A percentile compares a stretch with the other conserved stretches of the same genome.
phyloP scores from a whole-genome alignment of 1,140 invertebrate species.

The Lepidurus packardi region DNA sequence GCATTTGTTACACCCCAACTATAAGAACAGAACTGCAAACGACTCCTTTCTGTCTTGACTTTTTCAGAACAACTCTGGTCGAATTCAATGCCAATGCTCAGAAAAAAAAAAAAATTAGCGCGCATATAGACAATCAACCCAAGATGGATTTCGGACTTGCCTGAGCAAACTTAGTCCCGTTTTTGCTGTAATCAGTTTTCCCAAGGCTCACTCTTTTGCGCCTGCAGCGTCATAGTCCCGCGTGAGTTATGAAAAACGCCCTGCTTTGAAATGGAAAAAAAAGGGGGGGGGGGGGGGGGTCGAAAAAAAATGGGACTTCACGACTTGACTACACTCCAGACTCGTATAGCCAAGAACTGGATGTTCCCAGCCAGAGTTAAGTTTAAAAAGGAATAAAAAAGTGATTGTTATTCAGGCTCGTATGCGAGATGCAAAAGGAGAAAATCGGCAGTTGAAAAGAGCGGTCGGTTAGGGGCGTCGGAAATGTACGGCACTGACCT shows the following conservation, averaged over 20 bases:
- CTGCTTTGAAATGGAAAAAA: not conserved
- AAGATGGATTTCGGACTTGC: not conserved
- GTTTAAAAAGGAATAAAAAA: not conserved
- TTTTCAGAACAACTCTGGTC: not conserved
- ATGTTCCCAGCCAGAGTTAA: not conserved
- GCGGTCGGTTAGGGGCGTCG: not conserved
- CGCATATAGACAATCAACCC: not conserved
- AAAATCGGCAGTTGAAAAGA: not conserved
- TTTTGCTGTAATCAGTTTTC: slow-evolving; percentile 22
- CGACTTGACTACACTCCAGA: not conserved
- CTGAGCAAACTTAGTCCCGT: slow-evolving; percentile 5
- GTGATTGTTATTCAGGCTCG: slow-evolving; percentile 1
- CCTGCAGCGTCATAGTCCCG: not conserved
- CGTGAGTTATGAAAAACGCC: not conserved
- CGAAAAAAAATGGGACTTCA: not conserved
- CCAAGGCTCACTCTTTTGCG: not conserved
- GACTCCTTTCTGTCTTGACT: not conserved
- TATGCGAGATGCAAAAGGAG: not conserved
- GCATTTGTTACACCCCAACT: slow-evolving; percentile 12
- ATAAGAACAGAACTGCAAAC: not conserved
- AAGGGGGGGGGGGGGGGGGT: not conserved
- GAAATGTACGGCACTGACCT: slow-evolving; percentile 14
- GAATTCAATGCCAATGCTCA: not conserved
- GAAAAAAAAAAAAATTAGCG: not conserved
- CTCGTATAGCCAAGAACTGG: not conserved